Conservation (phyloP, 1,140 invertebrate species). For the Papilio aristodemus region DNA sequence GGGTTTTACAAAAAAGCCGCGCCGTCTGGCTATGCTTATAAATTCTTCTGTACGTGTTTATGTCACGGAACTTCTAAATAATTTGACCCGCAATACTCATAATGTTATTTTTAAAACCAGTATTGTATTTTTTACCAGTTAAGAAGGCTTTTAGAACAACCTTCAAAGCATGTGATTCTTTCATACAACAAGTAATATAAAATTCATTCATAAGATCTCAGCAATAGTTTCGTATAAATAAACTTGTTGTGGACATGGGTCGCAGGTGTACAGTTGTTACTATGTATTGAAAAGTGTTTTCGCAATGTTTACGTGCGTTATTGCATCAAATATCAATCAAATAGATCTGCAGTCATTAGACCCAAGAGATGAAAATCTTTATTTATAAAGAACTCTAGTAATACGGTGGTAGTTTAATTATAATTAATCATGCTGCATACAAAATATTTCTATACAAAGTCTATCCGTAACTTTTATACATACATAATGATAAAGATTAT, state of each 20-base stretch:
- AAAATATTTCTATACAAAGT: too few species aligned
- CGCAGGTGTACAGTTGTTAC: not conserved
- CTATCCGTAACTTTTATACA: too few species aligned
- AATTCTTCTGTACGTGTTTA: not conserved
- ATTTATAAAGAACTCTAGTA: too few species aligned
- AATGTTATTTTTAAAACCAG: not conserved
- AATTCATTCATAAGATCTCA: too few species aligned
- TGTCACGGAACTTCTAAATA: not conserved
- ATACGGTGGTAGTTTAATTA: too few species aligned
- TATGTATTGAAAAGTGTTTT: not conserved
- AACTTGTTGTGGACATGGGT: not conserved
- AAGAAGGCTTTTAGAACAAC: too few species aligned
- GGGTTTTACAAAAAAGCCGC: conserved; percentile 15
- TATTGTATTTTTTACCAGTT: not conserved
- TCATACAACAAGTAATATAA: too few species aligned
- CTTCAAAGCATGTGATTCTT: too few species aligned
- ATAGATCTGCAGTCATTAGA: not conserved
- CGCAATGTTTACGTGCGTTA: not conserved
- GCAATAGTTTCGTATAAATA: not conserved
- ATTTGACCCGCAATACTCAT: not conserved
- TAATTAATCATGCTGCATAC: too few species aligned
- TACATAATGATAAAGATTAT: too few species aligned
- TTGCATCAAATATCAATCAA: not conserved
- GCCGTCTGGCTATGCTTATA: not conserved
- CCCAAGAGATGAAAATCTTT: not conserved